Evolutionary conservation across 2,888 invertebrate species (phyloP).

Genomic region (Aporophyla lueneburgensis): DNA sequence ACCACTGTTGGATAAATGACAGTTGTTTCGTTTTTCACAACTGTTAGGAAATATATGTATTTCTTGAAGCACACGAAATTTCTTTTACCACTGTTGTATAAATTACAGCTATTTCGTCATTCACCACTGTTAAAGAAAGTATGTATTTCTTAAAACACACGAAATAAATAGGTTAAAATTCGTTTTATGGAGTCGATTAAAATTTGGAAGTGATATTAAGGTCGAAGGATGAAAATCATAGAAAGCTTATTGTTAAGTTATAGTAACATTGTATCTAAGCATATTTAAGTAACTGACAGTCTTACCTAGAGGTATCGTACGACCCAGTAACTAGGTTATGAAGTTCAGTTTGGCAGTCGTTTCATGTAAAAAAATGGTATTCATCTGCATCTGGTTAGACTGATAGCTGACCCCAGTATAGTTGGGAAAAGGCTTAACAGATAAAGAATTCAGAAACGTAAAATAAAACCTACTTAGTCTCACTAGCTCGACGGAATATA

Average conservation of each 20-base stretch:
- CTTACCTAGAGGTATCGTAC: background rate
- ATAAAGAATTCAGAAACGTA: background rate
- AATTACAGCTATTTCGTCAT: background rate
- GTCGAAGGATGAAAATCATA: background rate
- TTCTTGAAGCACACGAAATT: too few species aligned
- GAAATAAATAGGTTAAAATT: too few species aligned
- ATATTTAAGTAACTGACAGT: background rate
- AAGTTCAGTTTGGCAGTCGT: background rate
- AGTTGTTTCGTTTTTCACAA: too few species aligned
- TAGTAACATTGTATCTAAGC: background rate
- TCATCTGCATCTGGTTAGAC: background rate
- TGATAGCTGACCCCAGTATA: background rate
- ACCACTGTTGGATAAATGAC: too few species aligned
- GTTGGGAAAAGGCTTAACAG: background rate
- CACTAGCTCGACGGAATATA: rapidly evolving
- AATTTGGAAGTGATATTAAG: background rate
- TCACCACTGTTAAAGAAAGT: background rate
- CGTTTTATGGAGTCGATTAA: too few species aligned
- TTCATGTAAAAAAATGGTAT: background rate
- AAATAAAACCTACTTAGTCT: background rate
- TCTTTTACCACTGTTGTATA: background rate
- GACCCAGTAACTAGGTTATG: background rate
- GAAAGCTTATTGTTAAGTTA: too few species aligned
- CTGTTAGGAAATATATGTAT: too few species aligned
- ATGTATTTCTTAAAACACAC: background rate